A percentile compares a stretch with the other conserved stretches of the same genome.
phyloP scores from a whole-genome alignment of 1,140 invertebrate species.

The Caerostris extrusa region DNA sequence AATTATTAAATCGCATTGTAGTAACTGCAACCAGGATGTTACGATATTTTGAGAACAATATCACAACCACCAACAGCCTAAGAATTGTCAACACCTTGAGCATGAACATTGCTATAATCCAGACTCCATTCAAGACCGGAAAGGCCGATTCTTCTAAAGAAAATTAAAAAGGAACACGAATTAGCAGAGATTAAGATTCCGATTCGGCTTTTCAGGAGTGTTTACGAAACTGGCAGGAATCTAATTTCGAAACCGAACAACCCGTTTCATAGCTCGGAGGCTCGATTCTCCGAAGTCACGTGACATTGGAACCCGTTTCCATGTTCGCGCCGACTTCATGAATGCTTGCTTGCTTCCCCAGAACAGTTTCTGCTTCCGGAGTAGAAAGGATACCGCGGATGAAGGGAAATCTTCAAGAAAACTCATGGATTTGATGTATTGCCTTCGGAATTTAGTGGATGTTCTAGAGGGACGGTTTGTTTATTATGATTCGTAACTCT shows the following conservation, averaged over 20 bases:
- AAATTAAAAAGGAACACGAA: not conserved
- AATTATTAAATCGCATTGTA: too few species aligned
- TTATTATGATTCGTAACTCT: not conserved
- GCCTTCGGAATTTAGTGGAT: not conserved
- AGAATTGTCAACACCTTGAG: not conserved
- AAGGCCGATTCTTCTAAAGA: not conserved
- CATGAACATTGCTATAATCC: not conserved
- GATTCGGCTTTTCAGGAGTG: not conserved
- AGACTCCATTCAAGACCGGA: not conserved
- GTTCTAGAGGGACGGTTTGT: not conserved
- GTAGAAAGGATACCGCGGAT: slow-evolving; percentile 12
- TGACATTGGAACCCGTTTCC: slow-evolving; percentile 16
- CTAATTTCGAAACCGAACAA: slow-evolving; percentile 31
- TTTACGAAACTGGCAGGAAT: slow-evolving; percentile 31
- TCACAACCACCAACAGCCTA: too few species aligned
- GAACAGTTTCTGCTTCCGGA: not conserved
- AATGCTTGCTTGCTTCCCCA: not conserved
- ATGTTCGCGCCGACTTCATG: not conserved
- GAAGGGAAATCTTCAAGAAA: not conserved
- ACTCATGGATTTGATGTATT: not conserved
- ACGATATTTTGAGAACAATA: too few species aligned
- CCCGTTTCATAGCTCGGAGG: not conserved
- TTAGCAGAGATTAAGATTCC: slow-evolving; percentile 52
- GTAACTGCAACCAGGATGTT: too few species aligned
- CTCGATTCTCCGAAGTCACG: not conserved